Evolutionary conservation across 2,797 vertebrate genomes (phyloP).

Genomic region (Dipus sagitta): DNA sequence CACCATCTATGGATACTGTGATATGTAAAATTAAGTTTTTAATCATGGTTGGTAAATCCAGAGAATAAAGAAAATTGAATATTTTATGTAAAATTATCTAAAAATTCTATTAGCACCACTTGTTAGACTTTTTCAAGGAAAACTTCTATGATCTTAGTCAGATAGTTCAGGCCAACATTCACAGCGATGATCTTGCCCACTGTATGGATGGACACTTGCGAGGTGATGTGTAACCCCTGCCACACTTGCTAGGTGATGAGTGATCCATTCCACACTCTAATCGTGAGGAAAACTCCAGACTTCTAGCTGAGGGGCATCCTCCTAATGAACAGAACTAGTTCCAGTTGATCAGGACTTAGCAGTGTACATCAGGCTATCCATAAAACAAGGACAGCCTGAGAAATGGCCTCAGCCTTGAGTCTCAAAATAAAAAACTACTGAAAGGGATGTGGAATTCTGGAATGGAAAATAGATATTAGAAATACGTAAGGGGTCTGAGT

Average conservation of each 20-base stretch:
- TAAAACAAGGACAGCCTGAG: not conserved
- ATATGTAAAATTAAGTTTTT: not conserved
- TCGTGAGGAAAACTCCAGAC: not conserved
- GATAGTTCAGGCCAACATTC: not conserved
- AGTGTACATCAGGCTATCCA: not conserved
- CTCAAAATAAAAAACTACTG: not conserved
- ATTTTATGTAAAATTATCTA: not conserved
- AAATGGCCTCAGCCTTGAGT: not conserved
- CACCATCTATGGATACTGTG: not conserved
- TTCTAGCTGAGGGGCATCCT: not conserved
- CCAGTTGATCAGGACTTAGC: not conserved
- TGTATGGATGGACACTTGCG: too few species aligned
- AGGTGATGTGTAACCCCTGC: too few species aligned
- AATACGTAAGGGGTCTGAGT: not conserved
- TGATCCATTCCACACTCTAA: not conserved
- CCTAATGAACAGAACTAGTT: too few species aligned
- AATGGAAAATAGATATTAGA: not conserved
- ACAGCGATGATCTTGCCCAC: not conserved
- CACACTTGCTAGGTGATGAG: too few species aligned
- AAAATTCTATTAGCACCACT: not conserved
- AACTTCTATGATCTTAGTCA: not conserved
- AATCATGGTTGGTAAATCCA: not conserved
- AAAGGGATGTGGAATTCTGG: rapidly evolving
- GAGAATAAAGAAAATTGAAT: not conserved
- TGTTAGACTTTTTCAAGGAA: not conserved